Evolutionary conservation across 92 coral and sea anemone genomes (phyloP), one percentile per base, ranked within the genome.

Genomic region (Pocillopora meandrina): DNA sequence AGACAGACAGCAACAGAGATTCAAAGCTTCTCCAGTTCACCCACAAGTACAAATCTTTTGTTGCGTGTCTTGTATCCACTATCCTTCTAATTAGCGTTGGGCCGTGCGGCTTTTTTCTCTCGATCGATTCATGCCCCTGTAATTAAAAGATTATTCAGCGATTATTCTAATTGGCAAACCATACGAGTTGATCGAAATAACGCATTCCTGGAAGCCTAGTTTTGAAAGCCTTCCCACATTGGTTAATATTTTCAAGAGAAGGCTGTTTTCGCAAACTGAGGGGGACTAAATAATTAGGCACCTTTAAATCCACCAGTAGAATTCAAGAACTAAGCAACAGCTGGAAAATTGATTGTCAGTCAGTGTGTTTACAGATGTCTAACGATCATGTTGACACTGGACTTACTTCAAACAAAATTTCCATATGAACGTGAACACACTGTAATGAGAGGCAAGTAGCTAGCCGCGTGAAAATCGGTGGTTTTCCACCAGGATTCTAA

Each of bases 351-450:
- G 47, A 36, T 10, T 62, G 86, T 73, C 86, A 72, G 23, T 63
- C 73, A 73, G 42, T 23, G 10, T 42, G 42, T 71, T 61, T 82
- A 42, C 65, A 52, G 72, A 59, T 56, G 72, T 49, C 79, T 17
- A 61, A 33, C 17, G 60, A 12, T 31, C 7, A 21, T 72, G 86
- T 82, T 82, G 79, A 82, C 79, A 61, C 73, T 19, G 12, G 52
- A 73, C 72, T 82, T 73, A 26, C 86, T 82, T 74, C 15, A 61
- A 55, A 20, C 12, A 20, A 82, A 82, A 82, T 82, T 82, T 82
- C 86, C 86, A 82, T 82, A 82, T 19, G 36, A 72, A 63, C 61
- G 79, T 35, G 86, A 82, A 63, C 42, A 66, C 76, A 62, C 55
- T 52, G 56, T 61, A 82, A 82, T 74, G 64, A 72, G 72, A 73